Conservation (phyloP, 1,140 invertebrate genomes). For the Rhyzopertha dominica region DNA sequence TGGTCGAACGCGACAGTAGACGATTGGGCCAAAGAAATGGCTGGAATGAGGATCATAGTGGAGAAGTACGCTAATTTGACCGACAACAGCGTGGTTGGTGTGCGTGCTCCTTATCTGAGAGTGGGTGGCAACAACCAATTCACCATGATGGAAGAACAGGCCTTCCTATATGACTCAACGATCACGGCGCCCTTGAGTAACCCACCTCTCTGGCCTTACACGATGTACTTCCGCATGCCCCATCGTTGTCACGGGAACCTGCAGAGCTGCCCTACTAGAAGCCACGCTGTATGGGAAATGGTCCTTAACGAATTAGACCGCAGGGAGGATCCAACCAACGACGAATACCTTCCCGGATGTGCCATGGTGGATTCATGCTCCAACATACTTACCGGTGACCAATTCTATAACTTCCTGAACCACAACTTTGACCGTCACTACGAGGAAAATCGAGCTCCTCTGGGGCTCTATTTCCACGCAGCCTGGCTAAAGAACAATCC, state of each 20-base stretch:
- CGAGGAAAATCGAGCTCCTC: slow-evolving; percentile 85
- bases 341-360: slow-evolving; percentile 88
- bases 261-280: slow-evolving; percentile 87
- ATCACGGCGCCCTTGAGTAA: slow-evolving; percentile 90
- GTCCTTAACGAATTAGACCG: slow-evolving; percentile 95
- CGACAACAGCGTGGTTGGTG: slow-evolving; percentile 90
- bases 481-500: slow-evolving; percentile 94
- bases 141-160: slow-evolving; percentile 96
- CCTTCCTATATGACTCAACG: slow-evolving; percentile 92
- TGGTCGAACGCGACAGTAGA: slow-evolving; percentile 92
- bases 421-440: slow-evolving; percentile 96
- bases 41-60: slow-evolving; percentile 86
- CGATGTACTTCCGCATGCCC: slow-evolving; percentile 96
- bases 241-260: slow-evolving; percentile 90
- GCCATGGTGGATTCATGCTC: slow-evolving; percentile 96
- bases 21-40: slow-evolving; percentile 96
- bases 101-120: slow-evolving; percentile 86
- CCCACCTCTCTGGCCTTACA: slow-evolving; percentile 94
- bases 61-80: slow-evolving; percentile 91
- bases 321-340: slow-evolving; percentile 84
- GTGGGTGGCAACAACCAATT: slow-evolving; percentile 96
- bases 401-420: slow-evolving; percentile 93
- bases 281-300: slow-evolving; percentile 95
- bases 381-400: slow-evolving; percentile 87
- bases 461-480: slow-evolving; percentile 93